Evolutionary conservation across 2,113 vertebrate species (phyloP), one percentile per base, ranked within the genome.

Genomic region (Odontesthes bonariensis): DNA sequence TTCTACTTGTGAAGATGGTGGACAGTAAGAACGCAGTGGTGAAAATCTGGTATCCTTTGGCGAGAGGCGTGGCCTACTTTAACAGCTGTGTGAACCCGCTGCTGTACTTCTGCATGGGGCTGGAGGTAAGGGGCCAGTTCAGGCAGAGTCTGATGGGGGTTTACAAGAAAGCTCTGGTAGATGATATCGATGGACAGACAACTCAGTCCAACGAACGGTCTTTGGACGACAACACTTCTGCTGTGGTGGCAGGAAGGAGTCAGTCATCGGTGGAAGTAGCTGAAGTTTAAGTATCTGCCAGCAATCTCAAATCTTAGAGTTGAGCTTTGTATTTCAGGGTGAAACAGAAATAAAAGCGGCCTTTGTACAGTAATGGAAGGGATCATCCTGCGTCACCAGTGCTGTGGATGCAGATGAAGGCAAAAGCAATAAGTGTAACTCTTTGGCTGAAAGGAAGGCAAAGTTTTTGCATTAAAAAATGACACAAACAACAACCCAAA

Each of bases 61-160:
- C 91, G 1, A 91, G 79, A 1, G 81, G 79, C 1, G 6, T 94
- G 0, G 94, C 94, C 20, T 95, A 89, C 38, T 92, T 95, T 13
- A 95, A 95, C 87, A 95, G 95, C 77, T 95, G 94, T 1, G 82
- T 92, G 33, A 96, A 95, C 83, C 95, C 95, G 0, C 22, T 95
- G 64, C 16, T 96, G 54, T 96, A 95, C 77, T 94, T 95, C 90
- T 95, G 86, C 84, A 92, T 94, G 89, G 94, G 94, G 11, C 69
- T 94, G 61, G 79, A 92, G 0, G 58, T 81, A 32, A 89, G 73
- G 33, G 82, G 81, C 0, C 75, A 49, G 6, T 74, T 92, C 52
- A 66, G 69, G 8, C 89, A 88, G 68, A 91, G 85, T 42, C 56
- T 93, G 56, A 38, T 81, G 1, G 57, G 46, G 0, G 82, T 93